Evolutionary conservation across 2,888 invertebrate genomes (phyloP).

Genomic region (Ophraella communa): DNA sequence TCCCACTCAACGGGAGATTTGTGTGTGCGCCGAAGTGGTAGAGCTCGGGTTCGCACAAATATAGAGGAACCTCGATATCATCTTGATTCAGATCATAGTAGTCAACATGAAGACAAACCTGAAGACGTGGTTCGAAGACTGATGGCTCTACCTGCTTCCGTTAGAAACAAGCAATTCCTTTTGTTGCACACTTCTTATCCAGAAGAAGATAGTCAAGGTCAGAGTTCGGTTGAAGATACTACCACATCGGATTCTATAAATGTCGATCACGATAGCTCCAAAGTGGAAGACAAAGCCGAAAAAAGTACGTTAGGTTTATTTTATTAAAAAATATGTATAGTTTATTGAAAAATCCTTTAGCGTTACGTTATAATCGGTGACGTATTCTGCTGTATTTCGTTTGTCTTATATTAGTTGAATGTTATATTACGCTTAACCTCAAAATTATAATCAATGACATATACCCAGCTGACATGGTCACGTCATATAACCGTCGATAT

Average conservation of each 20-base stretch:
- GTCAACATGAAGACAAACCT: constrained; percentile 63
- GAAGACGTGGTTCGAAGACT: constrained; percentile 60
- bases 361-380: too few relatives aligned
- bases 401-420: too few relatives aligned
- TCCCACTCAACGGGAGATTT: constrained; percentile 64
- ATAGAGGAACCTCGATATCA: constrained; percentile 61
- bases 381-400: too few relatives aligned
- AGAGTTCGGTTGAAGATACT: constrained; percentile 61
- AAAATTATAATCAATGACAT: too few relatives aligned
- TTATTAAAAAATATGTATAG: too few relatives aligned
- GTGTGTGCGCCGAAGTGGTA: constrained; percentile 54
- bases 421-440: too few relatives aligned
- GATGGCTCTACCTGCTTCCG: constrained; percentile 55
- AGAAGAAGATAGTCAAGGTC: constrained; percentile 57
- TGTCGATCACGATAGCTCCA: constrained; percentile 59
- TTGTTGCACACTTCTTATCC: constrained; percentile 54
- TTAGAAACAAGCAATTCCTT: constrained; percentile 54
- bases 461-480: too few relatives aligned
- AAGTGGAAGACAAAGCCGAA: neutral
- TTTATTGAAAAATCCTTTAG: too few relatives aligned
- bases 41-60: constrained; percentile 52
- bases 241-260: constrained; percentile 62
- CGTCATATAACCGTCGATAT: too few relatives aligned
- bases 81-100: constrained; percentile 63
- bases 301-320: too few relatives aligned